phyloP scores from a whole-genome alignment of 1,140 invertebrate genomes.

The Anastrepha ludens region DNA sequence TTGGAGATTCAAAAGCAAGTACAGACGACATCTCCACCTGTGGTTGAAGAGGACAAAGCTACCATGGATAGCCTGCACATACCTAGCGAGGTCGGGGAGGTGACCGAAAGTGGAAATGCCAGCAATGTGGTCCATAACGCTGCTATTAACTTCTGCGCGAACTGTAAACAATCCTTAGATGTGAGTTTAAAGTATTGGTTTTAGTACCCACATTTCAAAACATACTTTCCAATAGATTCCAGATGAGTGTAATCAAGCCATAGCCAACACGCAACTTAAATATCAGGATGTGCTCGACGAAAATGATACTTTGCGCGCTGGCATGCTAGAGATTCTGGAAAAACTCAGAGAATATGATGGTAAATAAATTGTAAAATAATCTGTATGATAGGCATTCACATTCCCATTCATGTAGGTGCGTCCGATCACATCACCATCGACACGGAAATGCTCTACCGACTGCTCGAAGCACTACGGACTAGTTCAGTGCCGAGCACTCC shows the following conservation, averaged over 20 bases:
- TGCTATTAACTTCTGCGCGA: background rate
- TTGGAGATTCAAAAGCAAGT: constrained; percentile 19
- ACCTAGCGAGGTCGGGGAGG: constrained; percentile 54
- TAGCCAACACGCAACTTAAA: constrained; percentile 61
- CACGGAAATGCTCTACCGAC: constrained; percentile 76
- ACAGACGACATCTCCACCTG: background rate
- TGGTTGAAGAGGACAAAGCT: background rate
- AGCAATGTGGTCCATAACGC: background rate
- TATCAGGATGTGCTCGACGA: constrained; percentile 77
- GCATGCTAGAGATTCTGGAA: constrained; percentile 80
- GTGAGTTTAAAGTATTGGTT: background rate
- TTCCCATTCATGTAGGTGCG: constrained; percentile 59
- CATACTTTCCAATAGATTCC: background rate
- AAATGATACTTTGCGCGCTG: constrained; percentile 78
- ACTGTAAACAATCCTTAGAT: background rate
- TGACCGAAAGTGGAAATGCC: constrained; percentile 48
- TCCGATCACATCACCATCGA: constrained; percentile 75
- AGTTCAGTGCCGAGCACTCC: constrained; percentile 74
- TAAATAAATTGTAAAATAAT: constrained; percentile 60
- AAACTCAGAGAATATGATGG: constrained; percentile 79
- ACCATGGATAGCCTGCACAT: background rate
- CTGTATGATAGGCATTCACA: background rate
- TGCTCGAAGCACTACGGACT: constrained; percentile 76
- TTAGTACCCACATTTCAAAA: background rate
- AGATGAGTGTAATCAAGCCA: background rate